These are phyloP conservation scores for Tachyglossus aculeatus DNA, from an alignment of 2,797 vertebrate genomes.

Conservation along the genomic window DNA sequence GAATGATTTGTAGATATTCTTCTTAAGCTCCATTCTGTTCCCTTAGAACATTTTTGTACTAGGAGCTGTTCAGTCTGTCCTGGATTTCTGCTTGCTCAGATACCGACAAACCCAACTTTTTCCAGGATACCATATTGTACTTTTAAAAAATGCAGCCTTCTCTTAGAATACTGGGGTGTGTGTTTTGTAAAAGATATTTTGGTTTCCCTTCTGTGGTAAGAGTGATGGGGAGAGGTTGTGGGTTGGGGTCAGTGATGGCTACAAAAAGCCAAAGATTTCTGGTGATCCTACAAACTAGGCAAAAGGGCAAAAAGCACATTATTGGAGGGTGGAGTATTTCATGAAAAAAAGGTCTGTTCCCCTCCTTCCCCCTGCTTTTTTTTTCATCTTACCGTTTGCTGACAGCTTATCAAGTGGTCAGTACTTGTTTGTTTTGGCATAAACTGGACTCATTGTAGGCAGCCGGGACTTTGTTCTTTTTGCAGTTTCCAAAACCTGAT, in stretches of 20 bases:
- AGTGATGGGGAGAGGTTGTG: conserved; percentile 44
- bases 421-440: conserved; percentile 79
- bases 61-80: too few species aligned
- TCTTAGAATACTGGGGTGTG: too few species aligned
- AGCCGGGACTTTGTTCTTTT: conserved; percentile 71
- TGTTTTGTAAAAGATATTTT: conserved; percentile 30
- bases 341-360: conserved; percentile 69
- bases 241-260: too few species aligned
- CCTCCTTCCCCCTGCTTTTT: conserved; percentile 68
- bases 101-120: too few species aligned
- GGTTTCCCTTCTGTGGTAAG: conserved; percentile 37
- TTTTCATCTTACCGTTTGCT: conserved; percentile 73
- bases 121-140: too few species aligned
- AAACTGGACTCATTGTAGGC: conserved; percentile 57
- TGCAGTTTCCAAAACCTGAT: conserved; percentile 68
- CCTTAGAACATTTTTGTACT: too few species aligned
- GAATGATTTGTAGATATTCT: too few species aligned
- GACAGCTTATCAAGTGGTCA: conserved; percentile 76
- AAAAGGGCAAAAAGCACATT: conserved; percentile 65
- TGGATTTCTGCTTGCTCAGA: too few species aligned
- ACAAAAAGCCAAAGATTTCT: conserved; percentile 66
- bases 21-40: too few species aligned
- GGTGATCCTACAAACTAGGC: conserved; percentile 61
- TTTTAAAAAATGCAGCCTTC: too few species aligned
- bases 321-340: conserved; percentile 67